Evolutionary conservation across 2,888 invertebrate species (phyloP), one percentile per base, ranked within the genome.

Genomic region (Amaurobius ferox): DNA sequence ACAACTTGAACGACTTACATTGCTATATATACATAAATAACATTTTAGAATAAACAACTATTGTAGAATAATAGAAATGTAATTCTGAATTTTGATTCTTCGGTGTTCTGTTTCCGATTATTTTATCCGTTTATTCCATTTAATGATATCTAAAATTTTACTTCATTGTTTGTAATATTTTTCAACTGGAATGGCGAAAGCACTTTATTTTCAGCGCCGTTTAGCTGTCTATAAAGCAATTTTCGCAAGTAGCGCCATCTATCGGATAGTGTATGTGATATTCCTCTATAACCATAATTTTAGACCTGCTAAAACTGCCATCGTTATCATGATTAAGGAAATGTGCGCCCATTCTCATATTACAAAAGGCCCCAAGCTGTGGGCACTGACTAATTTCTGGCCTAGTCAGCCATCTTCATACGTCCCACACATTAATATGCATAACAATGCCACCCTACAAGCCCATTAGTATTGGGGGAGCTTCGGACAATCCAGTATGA

Each of bases 321-420:
- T 44, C 55, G 23, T 23, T 6, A 23, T 16, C 23, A 19, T 55
- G 55, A 55, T 55, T 55, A 55, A 16, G 55, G 55, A 55, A 55
- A 55, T 55, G 55, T 23, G 16, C 23, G 19, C 55, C 55, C 55
- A 2, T 23, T 55, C 55, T 55, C 3, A 23, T 23, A 55, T 55
- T 55, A 55, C 23, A 55, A 55, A 44, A 55, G 55, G 23, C 71
- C 62, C 71, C 62, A 44, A 35, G 73, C 72, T 64, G 35, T 68
- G 80, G 30, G 70, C 81, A 76, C 81, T 83, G 81, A 83, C 81
- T 83, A 83, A 83, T 83, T 83, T 83, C 76, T 71, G 70, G 70
- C 70, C 76, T 62, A 83, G 70, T 70, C 72, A 40, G 23, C 62
- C 23, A 61, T 32, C 48, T 55, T 71, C 76, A 61, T 76, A 62